Evolutionary conservation across 2,888 invertebrate species (phyloP), one percentile per base, ranked within the genome.

Genomic region (Acrobeloides nanus): DNA sequence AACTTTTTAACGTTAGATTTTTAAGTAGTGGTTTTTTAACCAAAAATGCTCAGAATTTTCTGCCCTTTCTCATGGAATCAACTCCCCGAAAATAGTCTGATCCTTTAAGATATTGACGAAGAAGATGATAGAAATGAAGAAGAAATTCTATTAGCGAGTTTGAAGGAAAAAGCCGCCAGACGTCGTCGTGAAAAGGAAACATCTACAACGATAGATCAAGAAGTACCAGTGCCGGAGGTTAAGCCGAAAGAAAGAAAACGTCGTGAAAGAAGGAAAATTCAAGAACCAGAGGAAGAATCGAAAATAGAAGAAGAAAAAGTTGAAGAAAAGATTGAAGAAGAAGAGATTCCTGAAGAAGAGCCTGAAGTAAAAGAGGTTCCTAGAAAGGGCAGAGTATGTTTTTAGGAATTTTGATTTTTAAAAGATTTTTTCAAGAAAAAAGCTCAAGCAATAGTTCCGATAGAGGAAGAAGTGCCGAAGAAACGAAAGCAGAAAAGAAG

Each of bases 81-180:
- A n/a, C n/a, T n/a, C n/a, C n/a, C n/a, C n/a, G n/a, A n/a, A n/a
- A n/a, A n/a, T n/a, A n/a, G n/a, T n/a, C n/a, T n/a, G n/a, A n/a
- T n/a, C n/a, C n/a, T n/a, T n/a, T n/a, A 55, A 5, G 45, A 57
- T 7, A 41, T 46, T 17, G 46, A 59, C 7, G 42, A 46, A 7
- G 38, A 26, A 21, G 34, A 23, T 7, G 31, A 34, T 8, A 25
- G 31, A 3, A 20, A 20, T 27, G 27, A 49, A 20, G 25, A 17
- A 15, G n/a, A 27, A 2, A 33, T 23, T 10, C 35, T 44, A 39
- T 15, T 44, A 17, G 45, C 45, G 25, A 21, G 15, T 29, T 24
- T 44, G 40, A 38, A 21, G 15, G 38, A 23, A 27, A 18, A 25
- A 23, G 38, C 38, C 15, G 29, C 10, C 10, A 10, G 29, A 10